Evolutionary conservation across 2,888 invertebrate species (phyloP), one percentile per base, ranked within the genome.

Genomic region (Dasypolia templi): DNA sequence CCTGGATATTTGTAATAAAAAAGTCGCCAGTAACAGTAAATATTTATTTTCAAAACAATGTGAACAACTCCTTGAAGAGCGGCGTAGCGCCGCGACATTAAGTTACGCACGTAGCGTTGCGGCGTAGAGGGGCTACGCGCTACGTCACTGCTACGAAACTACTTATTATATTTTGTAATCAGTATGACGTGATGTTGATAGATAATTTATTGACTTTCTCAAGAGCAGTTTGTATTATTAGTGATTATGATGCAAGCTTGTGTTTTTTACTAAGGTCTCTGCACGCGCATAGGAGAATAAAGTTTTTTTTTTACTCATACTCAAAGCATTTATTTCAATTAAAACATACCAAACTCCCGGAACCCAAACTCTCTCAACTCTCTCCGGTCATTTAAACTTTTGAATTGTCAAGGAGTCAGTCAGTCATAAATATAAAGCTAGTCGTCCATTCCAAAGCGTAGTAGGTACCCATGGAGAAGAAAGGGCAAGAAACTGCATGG

Each of bases 71-170:
- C 14, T n/a, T 26, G 26, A 19, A 29, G n/a, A 55, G 14, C 32
- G 46, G 49, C 72, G 65, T 68, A 71, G 73, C 64, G 58, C 26
- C 17, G 39, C 51, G 61, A n/a, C 70, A 72, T 55, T 56, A 19
- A 32, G 59, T 14, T 11, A 64, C 35, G 64, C 73, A 72, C 71
- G 78, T 74, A 65, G 35, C 73, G 82, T 86, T 81, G 85, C 73
- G n/a, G 49, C 79, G 85, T 86, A 86, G 86, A 49, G 12, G 6
- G 1, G 63, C 86, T 86, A 86, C 81, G 82, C 49, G 79, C 85
- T 86, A 84, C 87, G 85, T 82, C 85, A 81, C 66, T 14, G 68
- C 76, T 76, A 65, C 75, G 61, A 75, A 32, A 56, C 2, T 29
- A 64, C 56, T 49, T 14, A 61, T 55, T 46, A 26, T 12, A 22